Evolutionary conservation across 2,113 vertebrate genomes (phyloP).

Genomic region (Dipodomys spectabilis): DNA sequence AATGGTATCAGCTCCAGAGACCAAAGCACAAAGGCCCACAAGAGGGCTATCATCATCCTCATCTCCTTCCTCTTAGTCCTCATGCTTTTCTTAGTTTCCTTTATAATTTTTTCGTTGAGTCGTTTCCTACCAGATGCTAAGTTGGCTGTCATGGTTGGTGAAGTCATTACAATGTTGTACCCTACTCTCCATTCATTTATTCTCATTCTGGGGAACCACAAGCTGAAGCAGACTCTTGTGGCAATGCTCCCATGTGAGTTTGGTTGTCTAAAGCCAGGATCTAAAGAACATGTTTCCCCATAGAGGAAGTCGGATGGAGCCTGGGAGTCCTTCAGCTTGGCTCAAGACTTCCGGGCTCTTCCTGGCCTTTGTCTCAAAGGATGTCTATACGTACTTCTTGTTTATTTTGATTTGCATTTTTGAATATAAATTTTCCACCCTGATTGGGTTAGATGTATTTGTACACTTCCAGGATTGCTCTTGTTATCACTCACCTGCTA

Average conservation of each 20-base stretch:
- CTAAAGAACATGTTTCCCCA: neutral
- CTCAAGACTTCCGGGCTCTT: neutral
- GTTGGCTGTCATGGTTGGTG: neutral
- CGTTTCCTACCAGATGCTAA: conserved; percentile 27
- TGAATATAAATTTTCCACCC: neutral
- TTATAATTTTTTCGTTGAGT: neutral
- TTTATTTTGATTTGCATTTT: neutral
- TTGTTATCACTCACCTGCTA: neutral
- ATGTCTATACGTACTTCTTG: neutral
- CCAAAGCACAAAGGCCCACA: conserved; percentile 54
- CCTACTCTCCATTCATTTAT: conserved; percentile 57
- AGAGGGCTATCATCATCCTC: conserved; percentile 55
- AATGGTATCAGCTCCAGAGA: neutral
- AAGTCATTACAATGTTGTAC: conserved; percentile 22
- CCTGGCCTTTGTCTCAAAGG: neutral
- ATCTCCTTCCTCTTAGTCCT: conserved; percentile 68
- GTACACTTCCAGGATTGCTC: neutral
- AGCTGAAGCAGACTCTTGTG: conserved; percentile 59
- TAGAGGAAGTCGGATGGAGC: neutral
- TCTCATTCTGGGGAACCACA: conserved; percentile 67
- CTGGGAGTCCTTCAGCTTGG: neutral
- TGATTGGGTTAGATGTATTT: neutral
- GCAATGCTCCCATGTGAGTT: neutral
- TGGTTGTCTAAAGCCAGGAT: neutral
- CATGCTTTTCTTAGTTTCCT: conserved; percentile 54